Conservation (phyloP, 2,888 invertebrate species). For the Seira sanloemensis region DNA sequence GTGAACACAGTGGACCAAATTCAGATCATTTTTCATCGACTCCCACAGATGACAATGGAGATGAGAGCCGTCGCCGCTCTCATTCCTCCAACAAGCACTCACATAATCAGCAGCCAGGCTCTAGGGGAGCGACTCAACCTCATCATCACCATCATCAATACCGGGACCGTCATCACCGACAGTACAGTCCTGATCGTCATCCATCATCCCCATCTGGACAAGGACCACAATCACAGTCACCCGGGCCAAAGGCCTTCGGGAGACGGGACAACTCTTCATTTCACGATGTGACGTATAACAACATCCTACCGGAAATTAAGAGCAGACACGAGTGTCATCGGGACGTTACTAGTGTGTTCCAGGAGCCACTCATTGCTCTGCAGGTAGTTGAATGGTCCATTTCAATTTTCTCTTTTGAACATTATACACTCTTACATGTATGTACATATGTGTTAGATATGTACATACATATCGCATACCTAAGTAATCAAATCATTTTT, state of each 20-base stretch:
- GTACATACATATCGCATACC: no score
- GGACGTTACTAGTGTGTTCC: constrained; percentile 64
- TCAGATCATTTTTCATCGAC: constrained; percentile 52
- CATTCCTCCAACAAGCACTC: constrained; percentile 19
- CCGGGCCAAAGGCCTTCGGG: constrained; percentile 21
- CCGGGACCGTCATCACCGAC: constrained; percentile 51
- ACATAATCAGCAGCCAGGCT: constrained; percentile 2
- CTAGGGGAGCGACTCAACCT: constrained; percentile 5
- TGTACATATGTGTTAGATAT: no score
- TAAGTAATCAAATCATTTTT: no score
- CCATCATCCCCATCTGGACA: constrained; percentile 29
- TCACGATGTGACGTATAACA: constrained; percentile 18
- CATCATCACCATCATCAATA: constrained; percentile 39
- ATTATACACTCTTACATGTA: no score
- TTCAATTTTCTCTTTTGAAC: no score
- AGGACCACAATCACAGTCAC: neutral
- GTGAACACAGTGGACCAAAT: constrained; percentile 55
- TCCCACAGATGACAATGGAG: constrained; percentile 30
- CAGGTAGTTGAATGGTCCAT: constrained; percentile 68
- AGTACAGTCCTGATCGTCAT: constrained; percentile 56
- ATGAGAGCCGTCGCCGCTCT: constrained; percentile 8
- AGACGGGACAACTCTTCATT: constrained; percentile 35
- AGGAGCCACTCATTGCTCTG: constrained; percentile 69
- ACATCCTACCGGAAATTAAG: neutral
- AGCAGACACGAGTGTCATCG: constrained; percentile 48